Evolutionary conservation across 2,113 vertebrate genomes (phyloP), one percentile per base, ranked within the genome.

Genomic region (Illadopsis cleaveri): DNA sequence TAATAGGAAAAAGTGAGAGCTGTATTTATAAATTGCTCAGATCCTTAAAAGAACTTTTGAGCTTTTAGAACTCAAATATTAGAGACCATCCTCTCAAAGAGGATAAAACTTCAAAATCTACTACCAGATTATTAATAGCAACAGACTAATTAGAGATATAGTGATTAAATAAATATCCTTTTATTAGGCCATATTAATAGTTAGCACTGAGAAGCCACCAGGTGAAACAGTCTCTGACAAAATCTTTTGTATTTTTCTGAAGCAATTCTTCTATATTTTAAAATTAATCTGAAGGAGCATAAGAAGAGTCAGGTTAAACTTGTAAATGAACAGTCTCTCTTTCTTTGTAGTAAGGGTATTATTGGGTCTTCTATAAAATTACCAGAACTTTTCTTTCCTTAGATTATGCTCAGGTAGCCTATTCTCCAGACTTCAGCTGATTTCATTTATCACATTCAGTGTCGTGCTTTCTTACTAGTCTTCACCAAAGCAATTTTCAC

Each of bases 11-110:
- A 86, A 62, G 12, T 44, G 14, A 80, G 24, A 69, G 15, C 11
- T 6, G 3, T 40, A 53, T 56, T 79, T 37, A 5, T 80, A 73
- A 33, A 82, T 93, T n/a, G 38, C 14, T 79, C 19, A 84, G 38
- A 73, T 62, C 15, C 42, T 96, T 94, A 94, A 45, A 96, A 77
- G 62, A n/a, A 44, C 33, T 56, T 87, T 57, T 64, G 93, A 62
- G 60, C 15, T 87, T 92, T 89, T 42, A 70, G 58, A 80, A 60
- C 42, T 75, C n/a, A 88, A 81, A 57, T 83, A 53, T 96, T 84
- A 86, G 21, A 90, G 35, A 54, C 8, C 21, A 85, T 35, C 38
- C 6, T 24, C n/a, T 83, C 72, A 30, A 87, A 64, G 91, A 94
- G 12, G 30, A 54, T 28, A 37, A 72, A 86, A 78, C n/a, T 94